phyloP scores from a whole-genome alignment of 2,888 invertebrate species.

The Drosophila tripunctata region DNA sequence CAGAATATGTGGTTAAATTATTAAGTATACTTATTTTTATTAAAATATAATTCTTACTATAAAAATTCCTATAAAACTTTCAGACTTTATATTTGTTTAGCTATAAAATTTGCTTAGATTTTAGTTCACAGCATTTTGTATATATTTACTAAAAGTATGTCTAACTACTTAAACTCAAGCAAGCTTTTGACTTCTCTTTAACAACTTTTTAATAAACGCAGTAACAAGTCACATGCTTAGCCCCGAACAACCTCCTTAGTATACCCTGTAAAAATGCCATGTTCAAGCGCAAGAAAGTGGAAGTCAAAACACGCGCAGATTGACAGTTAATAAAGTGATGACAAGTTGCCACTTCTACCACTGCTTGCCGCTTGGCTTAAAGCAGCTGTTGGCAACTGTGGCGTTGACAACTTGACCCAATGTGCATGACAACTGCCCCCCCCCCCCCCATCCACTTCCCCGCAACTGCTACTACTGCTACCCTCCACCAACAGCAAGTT shows the following conservation, averaged over 20 bases:
- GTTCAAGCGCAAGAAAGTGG: slow-evolving; percentile 18
- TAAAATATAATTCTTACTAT: no score
- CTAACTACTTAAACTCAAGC: no score
- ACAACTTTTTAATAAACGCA: background rate
- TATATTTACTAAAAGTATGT: no score
- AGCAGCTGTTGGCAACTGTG: slow-evolving; percentile 63
- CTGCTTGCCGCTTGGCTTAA: slow-evolving; percentile 27
- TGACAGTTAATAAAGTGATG: slow-evolving; percentile 78
- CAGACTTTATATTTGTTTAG: no score
- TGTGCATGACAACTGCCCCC: slow-evolving; percentile 60
- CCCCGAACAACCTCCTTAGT: background rate
- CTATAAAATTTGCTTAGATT: no score
- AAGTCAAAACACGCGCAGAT: slow-evolving; percentile 59
- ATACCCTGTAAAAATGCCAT: slow-evolving; percentile 11
- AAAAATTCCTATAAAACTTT: no score
- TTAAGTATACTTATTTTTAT: no score
- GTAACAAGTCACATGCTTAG: background rate
- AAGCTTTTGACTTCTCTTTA: no score
- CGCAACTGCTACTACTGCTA: background rate
- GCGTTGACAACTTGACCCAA: slow-evolving; percentile 78
- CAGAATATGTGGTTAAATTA: no score
- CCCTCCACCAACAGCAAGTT: background rate
- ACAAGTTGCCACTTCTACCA: slow-evolving; percentile 67
- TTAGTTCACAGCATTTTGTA: no score
- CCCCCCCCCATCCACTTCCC: no score